phyloP scores from a whole-genome alignment of 2,113 vertebrate genomes.

The Larimichthys polyactis region DNA sequence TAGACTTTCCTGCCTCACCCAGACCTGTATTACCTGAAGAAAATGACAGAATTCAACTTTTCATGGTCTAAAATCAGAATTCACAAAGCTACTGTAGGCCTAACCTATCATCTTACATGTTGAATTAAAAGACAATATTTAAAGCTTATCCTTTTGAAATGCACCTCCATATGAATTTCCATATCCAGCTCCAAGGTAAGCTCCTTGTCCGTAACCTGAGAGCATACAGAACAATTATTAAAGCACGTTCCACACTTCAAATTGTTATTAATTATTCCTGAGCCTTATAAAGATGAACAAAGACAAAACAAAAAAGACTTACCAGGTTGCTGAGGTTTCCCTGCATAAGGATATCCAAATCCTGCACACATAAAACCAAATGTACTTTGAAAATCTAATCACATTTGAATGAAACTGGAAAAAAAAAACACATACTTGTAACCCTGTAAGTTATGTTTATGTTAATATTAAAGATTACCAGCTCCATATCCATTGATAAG shows the following conservation, averaged over 20 bases:
- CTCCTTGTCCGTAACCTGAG: constrained; percentile 71
- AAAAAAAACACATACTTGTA: not conserved
- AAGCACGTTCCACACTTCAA: not conserved
- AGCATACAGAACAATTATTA: not conserved
- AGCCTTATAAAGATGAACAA: not conserved
- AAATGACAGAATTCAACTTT: not conserved
- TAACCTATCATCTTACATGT: not conserved
- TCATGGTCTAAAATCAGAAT: not conserved
- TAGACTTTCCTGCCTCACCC: constrained; percentile 43
- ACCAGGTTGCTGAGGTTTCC: constrained; percentile 62
- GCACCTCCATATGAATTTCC: constrained; percentile 59
- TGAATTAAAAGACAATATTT: not conserved
- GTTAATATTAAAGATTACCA: constrained; percentile 52
- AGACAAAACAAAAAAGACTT: not conserved
- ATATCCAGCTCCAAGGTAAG: constrained; percentile 61
- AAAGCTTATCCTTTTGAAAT: constrained; percentile 11
- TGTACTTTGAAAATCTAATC: not conserved
- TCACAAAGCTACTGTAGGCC: not conserved
- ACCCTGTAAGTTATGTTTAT: not conserved
- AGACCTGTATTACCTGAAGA: constrained; percentile 47
- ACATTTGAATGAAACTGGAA: not conserved
- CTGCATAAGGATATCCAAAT: constrained; percentile 60
- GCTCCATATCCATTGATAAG: constrained; percentile 59
- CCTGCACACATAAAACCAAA: constrained; percentile 25
- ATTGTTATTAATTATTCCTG: not conserved